Conservation (phyloP, 2,888 invertebrate genomes). For the Unio pictorum region DNA sequence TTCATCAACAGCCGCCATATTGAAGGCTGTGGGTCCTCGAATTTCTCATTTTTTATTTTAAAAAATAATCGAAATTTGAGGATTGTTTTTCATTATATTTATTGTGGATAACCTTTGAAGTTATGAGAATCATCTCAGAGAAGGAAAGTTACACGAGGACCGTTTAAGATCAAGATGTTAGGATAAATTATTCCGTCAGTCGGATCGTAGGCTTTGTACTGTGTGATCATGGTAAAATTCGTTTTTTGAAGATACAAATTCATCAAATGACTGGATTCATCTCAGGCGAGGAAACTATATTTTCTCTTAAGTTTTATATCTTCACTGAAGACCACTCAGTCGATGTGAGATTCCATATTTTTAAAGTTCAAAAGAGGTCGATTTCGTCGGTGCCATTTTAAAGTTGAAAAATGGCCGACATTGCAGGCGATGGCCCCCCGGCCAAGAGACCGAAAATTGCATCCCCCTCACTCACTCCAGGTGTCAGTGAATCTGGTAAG, state of each 20-base stretch:
- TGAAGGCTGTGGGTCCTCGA: slow-evolving; percentile 85
- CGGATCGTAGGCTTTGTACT: slow-evolving; percentile 11
- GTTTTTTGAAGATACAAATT: too few relatives aligned
- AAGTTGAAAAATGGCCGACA: slow-evolving; percentile 41
- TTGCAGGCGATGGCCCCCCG: slow-evolving; percentile 86
- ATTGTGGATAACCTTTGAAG: slow-evolving; percentile 20
- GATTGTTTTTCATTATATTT: too few relatives aligned
- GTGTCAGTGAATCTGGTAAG: slow-evolving; percentile 61
- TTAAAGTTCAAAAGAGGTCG: too few relatives aligned
- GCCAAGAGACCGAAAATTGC: slow-evolving; percentile 93
- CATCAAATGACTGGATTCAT: too few relatives aligned
- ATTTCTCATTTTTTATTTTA: slow-evolving; percentile 78
- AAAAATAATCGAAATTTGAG: slow-evolving; percentile 11
- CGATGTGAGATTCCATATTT: too few relatives aligned
- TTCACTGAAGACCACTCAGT: too few relatives aligned
- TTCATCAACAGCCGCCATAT: slow-evolving; percentile 96
- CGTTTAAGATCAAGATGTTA: slow-evolving; percentile 36
- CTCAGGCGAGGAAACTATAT: too few relatives aligned
- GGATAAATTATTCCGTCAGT: slow-evolving; percentile 41
- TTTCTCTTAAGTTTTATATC: too few relatives aligned
- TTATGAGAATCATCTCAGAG: slow-evolving; percentile 19
- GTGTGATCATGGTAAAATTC: background rate
- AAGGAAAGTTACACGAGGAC: slow-evolving; percentile 15
- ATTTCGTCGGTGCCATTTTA: background rate
- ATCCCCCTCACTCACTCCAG: slow-evolving; percentile 56